These are phyloP conservation scores for Callionymus lyra DNA, from an alignment of 2,113 vertebrate species.

Conservation along the genomic window DNA sequence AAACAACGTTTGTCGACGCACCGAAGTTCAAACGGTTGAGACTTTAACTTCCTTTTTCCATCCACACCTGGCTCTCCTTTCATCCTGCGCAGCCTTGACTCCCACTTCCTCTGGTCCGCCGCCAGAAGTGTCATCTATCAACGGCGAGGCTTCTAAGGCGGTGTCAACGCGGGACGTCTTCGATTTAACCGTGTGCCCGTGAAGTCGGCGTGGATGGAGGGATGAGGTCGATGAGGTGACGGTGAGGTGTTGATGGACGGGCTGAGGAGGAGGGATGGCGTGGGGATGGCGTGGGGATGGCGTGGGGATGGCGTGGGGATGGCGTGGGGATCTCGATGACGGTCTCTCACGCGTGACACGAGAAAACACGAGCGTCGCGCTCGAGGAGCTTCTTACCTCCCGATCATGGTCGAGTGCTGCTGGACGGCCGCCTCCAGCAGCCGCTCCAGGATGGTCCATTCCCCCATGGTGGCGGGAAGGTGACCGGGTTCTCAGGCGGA, in stretches of 20 bases:
- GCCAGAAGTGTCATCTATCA: constrained; percentile 37
- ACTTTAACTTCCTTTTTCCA: not conserved
- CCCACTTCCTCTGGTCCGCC: constrained; percentile 37
- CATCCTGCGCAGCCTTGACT: constrained; percentile 32
- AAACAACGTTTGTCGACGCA: constrained; percentile 26
- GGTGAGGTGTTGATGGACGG: not conserved
- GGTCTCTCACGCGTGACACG: no score
- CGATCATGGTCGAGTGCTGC: constrained; percentile 78
- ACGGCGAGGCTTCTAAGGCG: constrained; percentile 28
- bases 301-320: constrained; percentile 6
- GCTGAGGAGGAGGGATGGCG: not conserved
- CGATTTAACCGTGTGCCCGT: constrained; percentile 35
- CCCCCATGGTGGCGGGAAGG: constrained; percentile 61
- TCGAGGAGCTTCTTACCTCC: constrained; percentile 59
- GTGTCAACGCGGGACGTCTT: constrained; percentile 35
- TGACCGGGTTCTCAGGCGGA: constrained; percentile 24
- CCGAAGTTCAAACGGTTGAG: not conserved
- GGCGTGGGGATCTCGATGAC: no score
- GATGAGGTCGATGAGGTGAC: constrained; percentile 10
- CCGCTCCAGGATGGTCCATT: constrained; percentile 75
- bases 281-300: constrained; percentile 36
- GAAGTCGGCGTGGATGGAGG: constrained; percentile 23
- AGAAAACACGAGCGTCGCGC: no score
- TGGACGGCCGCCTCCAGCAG: constrained; percentile 76
- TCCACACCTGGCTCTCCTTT: constrained; percentile 38